These are phyloP conservation scores for Bathynomus jamesi DNA, from an alignment of 1,140 invertebrate species.

Conservation along the genomic window DNA sequence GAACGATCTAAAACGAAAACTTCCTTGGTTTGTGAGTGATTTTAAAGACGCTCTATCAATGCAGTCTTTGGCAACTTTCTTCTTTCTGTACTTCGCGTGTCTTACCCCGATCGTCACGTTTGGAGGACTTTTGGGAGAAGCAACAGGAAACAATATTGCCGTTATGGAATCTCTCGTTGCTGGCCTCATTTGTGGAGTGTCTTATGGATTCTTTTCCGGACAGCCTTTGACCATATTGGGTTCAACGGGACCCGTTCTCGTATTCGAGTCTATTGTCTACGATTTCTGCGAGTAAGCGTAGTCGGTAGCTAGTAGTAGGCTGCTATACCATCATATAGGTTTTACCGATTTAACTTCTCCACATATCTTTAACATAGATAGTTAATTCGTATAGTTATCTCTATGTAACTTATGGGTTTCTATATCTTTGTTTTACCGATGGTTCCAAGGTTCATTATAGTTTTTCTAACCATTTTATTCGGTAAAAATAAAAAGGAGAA, in stretches of 20 bases:
- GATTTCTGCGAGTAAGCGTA: slow-evolving; percentile 85
- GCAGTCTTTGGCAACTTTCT: slow-evolving; percentile 92
- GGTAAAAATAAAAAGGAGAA: too few species aligned
- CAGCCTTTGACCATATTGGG: slow-evolving; percentile 96
- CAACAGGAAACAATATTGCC: slow-evolving; percentile 92
- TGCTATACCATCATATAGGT: too few species aligned
- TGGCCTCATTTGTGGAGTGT: slow-evolving; percentile 90
- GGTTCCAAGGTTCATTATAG: too few species aligned
- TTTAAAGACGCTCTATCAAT: slow-evolving; percentile 76
- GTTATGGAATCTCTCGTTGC: slow-evolving; percentile 96
- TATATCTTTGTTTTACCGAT: too few species aligned
- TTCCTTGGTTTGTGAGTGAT: slow-evolving; percentile 61
- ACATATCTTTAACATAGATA: too few species aligned
- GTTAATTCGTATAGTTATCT: too few species aligned
- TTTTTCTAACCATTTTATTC: too few species aligned
- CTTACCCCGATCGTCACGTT: slow-evolving; percentile 96
- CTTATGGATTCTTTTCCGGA: slow-evolving; percentile 93
- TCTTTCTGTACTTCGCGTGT: slow-evolving; percentile 97
- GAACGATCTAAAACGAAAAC: slow-evolving; percentile 87
- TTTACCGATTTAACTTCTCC: too few species aligned
- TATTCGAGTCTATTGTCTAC: slow-evolving; percentile 95
- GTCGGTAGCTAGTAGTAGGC: too few species aligned
- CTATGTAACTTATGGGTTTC: too few species aligned
- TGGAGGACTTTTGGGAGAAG: slow-evolving; percentile 86
- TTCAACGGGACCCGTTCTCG: slow-evolving; percentile 93